Conservation (phyloP, 2,113 vertebrate genomes). For the Oceanites oceanicus region DNA sequence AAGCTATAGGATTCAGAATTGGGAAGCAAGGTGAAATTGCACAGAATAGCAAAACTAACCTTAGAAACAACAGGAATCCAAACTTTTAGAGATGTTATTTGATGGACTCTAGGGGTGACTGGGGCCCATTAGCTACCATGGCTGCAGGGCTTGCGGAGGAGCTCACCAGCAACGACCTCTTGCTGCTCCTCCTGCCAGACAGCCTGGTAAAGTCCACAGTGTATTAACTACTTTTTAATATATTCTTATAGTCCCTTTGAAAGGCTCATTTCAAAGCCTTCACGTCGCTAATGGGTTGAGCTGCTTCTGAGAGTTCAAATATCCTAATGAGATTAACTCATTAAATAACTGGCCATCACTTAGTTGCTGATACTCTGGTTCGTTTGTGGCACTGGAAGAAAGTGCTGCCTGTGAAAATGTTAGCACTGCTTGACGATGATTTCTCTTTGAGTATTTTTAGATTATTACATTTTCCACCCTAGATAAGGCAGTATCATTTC, state of each 20-base stretch:
- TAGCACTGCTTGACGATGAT: neutral
- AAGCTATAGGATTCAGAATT: neutral
- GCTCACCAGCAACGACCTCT: neutral
- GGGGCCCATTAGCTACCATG: neutral
- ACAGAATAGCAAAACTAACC: neutral
- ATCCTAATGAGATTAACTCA: constrained; percentile 57
- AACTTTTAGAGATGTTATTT: neutral
- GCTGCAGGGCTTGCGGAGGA: neutral
- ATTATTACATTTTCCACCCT: neutral
- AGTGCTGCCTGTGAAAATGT: neutral
- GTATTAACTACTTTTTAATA: neutral
- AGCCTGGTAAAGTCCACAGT: neutral
- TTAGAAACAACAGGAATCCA: neutral
- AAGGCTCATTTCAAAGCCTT: constrained; percentile 22
- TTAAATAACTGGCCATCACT: constrained; percentile 41
- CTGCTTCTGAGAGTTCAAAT: constrained; percentile 39
- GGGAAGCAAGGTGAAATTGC: neutral
- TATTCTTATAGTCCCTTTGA: neutral
- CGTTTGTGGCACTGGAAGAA: neutral
- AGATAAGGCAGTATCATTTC: neutral
- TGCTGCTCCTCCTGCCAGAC: neutral
- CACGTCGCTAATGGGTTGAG: neutral
- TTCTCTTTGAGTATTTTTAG: neutral
- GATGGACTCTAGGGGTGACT: neutral
- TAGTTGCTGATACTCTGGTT: neutral